Evolutionary conservation across 2,113 vertebrate species (phyloP).

Genomic region (Stigmatopora argus): DNA sequence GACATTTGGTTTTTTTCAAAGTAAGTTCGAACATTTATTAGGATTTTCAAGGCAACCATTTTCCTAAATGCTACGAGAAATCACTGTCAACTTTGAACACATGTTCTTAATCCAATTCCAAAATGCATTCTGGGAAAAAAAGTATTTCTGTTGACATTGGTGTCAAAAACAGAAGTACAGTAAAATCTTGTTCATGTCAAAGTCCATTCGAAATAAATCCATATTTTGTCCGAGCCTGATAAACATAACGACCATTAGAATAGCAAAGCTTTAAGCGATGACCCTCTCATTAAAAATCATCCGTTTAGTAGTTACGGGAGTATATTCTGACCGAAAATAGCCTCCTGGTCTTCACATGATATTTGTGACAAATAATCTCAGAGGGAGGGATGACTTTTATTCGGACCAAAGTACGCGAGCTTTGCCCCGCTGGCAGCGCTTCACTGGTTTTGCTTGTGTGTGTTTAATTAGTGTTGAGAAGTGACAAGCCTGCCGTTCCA

Average conservation of each 20-base stretch:
- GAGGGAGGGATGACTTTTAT: constrained; percentile 34
- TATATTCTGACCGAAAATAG: background rate
- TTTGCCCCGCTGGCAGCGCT: constrained; percentile 48
- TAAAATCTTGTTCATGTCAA: too few relatives aligned
- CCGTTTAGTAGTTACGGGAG: background rate
- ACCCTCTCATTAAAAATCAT: background rate
- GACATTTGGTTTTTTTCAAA: background rate
- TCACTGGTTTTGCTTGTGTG: constrained; percentile 57
- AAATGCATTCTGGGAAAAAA: background rate
- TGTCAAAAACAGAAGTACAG: too few relatives aligned
- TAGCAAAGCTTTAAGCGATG: background rate
- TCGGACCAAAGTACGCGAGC: constrained; percentile 48
- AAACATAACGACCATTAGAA: background rate
- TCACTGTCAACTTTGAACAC: too few relatives aligned
- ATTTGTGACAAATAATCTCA: constrained; percentile 23
- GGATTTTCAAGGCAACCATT: background rate
- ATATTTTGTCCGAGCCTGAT: background rate
- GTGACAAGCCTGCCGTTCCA: constrained; percentile 63
- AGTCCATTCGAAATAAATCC: too few relatives aligned
- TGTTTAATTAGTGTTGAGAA: constrained; percentile 74
- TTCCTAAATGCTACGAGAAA: background rate
- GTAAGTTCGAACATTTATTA: background rate
- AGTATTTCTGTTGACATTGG: background rate
- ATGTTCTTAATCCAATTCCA: too few relatives aligned
- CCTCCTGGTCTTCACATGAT: background rate